Evolutionary conservation across 2,113 vertebrate genomes (phyloP), one percentile per base, ranked within the genome.

Genomic region (Peromyscus leucopus): DNA sequence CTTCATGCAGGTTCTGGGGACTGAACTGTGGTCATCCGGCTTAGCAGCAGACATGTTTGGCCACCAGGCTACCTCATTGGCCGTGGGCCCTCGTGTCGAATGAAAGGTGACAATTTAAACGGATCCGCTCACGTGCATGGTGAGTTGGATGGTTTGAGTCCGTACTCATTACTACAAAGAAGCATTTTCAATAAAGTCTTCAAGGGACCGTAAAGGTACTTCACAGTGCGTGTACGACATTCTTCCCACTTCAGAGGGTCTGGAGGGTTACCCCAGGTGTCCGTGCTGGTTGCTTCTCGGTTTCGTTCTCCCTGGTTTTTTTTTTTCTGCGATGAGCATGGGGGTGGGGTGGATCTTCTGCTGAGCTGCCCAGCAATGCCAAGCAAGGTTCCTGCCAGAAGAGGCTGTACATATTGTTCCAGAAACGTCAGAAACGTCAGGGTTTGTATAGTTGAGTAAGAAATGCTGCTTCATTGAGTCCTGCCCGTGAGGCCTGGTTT

Each of bases 351-450:
- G 2, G 65, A 65, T 57, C 91, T 26, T 92, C 28, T 39, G 7
- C 55, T 84, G 36, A 88, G 94, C 65, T 48, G 16, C 57, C n/a
- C 21, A 2, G 48, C 24, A 6, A 11, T 85, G 67, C 57, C 46
- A 15, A 33, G 63, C 71, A 59, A 61, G 46, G 65, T 57, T 59
- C 31, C 59, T 51, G 28, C 92, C 36, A 71, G 72, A 75, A 85
- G 90, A 51, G 31, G 17, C 75, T 59, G 16, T 78, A 46, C 33
- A 9, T 36, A 61, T 28, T 65, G 96, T 86, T 93, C 48, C 90
- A 92, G 88, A 95, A 95, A 91, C 12, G 22, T 78, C 90, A 92
- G 88, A 95, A 95, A 91, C 12, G 22, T 78, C 92, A 36, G 92
- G 76, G 63, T 86, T 85, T 85, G 19, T 83, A 46, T 57, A 46